Evolutionary conservation across 2,113 vertebrate species (phyloP), one percentile per base, ranked within the genome.

Genomic region (Catharus fuscescens): DNA sequence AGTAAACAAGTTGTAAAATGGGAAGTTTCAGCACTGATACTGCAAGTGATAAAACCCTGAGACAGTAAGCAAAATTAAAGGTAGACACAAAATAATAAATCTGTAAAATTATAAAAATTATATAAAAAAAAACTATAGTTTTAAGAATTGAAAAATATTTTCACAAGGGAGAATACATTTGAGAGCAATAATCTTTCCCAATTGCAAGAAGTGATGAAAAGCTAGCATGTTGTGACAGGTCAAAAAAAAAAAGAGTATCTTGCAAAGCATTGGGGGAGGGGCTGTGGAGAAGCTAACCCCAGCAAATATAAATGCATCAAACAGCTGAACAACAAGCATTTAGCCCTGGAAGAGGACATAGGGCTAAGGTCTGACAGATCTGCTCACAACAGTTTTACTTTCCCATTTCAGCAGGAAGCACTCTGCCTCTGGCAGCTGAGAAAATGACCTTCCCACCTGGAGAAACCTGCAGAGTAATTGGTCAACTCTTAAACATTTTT

Each of bases 381-480:
- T 67, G 44, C 29, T 59, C 32, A 18, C 13, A 53, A 42, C 2
- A 42, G 31, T 54, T 91, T 88, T 45, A 65, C 8, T 70, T 77
- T 91, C 72, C 34, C 32, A 65, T 16, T 12, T 1, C 3, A 57
- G 21, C 13, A 72, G 57, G 44, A 81, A 81, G 48, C 12, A 76
- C 24, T 28, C 4, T 31, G 69, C 10, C 18, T 54, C 14, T 44
- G 6, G 14, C 8, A 87, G 48, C 32, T 23, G 10, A 76, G 14
- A 21, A 50, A 9, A 64, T 72, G 16, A 20, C 32, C 16, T 4
- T 60, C 29, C 21, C 26, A 40, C 10, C 1, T 4, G 13, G 2
- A 78, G 24, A 66, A 73, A 64, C 11, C 25, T 0, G 0, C 28
- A 74, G 21, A 74, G 13, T 10, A 28, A 64, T 14, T 2, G 5